These are phyloP conservation scores for Machimus atricapillus DNA, from an alignment of 2,888 invertebrate genomes.

Conservation along the genomic window DNA sequence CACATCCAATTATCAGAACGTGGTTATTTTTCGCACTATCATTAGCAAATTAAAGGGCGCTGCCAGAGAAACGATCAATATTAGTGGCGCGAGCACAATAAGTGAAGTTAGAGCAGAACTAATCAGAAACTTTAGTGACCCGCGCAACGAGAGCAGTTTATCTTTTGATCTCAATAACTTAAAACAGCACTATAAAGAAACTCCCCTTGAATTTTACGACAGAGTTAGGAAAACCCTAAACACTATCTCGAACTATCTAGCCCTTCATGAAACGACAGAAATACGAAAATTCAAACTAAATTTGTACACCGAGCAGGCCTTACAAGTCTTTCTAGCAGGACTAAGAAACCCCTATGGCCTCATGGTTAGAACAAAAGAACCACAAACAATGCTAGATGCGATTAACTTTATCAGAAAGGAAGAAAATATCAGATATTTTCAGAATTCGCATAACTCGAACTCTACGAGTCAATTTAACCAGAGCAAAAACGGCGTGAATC, in stretches of 20 bases:
- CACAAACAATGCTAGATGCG: not conserved
- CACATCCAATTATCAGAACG: no score
- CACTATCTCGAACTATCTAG: not conserved
- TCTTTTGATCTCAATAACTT: not conserved
- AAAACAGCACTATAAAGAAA: constrained; percentile 42
- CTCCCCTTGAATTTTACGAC: constrained; percentile 12
- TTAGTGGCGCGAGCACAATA: not conserved
- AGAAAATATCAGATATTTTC: not conserved
- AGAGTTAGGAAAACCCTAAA: constrained; percentile 22
- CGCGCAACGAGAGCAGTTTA: not conserved
- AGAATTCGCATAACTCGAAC: not conserved
- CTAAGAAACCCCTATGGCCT: not conserved
- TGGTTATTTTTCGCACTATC: no score
- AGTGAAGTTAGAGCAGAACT: not conserved
- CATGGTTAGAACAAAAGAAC: not conserved
- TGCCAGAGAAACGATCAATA: no score
- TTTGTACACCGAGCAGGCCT: not conserved
- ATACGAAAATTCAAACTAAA: not conserved
- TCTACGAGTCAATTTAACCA: not conserved
- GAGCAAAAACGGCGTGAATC: not conserved
- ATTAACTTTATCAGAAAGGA: not conserved
- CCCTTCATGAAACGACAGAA: not conserved
- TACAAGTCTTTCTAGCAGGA: not conserved
- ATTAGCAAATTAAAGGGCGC: not conserved
- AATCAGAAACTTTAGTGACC: not conserved